Conservation (phyloP, 2,888 invertebrate species). For the Cephus pulcher region DNA sequence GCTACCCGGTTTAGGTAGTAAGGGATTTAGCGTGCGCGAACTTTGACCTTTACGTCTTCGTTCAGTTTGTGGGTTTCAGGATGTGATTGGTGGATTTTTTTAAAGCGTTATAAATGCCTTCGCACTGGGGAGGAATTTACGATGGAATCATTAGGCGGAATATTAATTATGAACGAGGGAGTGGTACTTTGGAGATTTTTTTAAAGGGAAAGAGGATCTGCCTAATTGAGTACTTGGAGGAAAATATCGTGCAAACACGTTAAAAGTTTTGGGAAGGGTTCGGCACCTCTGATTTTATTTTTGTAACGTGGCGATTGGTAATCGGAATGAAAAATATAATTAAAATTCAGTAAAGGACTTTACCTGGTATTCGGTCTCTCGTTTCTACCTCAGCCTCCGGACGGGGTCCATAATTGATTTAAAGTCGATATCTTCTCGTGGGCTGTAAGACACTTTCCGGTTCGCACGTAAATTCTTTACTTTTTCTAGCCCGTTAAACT, state of each 20-base stretch:
- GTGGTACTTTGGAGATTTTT: neutral
- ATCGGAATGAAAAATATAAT: conserved; percentile 2
- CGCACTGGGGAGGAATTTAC: neutral
- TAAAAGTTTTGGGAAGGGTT: neutral
- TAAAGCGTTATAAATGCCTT: neutral
- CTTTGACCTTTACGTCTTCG: neutral
- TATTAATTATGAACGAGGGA: neutral
- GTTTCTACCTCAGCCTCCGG: neutral
- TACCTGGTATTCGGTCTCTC: neutral
- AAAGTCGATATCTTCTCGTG: neutral
- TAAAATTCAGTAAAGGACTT: neutral
- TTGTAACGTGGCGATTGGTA: neutral
- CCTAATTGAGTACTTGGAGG: neutral
- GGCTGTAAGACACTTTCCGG: neutral
- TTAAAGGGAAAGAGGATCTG: neutral
- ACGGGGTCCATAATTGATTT: conserved; percentile 1
- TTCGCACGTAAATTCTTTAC: neutral
- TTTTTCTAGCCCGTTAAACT: neutral
- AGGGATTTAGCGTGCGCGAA: neutral
- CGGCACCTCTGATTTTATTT: neutral
- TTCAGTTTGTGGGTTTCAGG: neutral
- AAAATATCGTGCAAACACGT: neutral
- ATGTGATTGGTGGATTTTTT: neutral
- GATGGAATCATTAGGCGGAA: neutral
- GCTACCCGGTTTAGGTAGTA: neutral